Base-by-base conservation (phyloP, 2,797 vertebrate genomes). In the Neostethus bicornis region DNA sequence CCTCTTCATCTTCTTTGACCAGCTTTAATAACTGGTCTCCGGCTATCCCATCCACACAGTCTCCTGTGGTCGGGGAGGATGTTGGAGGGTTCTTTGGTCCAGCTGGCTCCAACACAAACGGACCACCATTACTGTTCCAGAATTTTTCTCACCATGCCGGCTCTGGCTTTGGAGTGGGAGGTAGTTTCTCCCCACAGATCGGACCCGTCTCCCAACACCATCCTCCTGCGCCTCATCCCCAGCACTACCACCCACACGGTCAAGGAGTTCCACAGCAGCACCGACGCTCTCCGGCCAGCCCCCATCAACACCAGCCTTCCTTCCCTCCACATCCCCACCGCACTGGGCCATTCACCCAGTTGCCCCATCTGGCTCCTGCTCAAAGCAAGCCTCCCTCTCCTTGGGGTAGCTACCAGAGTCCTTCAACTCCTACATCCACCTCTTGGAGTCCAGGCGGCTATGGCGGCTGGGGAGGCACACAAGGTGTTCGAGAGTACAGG, bases 11-110 rank as follows among this genome's bases (percentile, higher is more conserved):
- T 56, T 96, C 96, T 21, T 91, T 99, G 69, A 95, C 95, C 61
- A 94, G 96, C 79, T 99, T 98, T 59, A 98, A 96, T 83, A 99
- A 95, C 93, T 99, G 97, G 97, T 99, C 97, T 71, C 92, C 97
- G 64, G 96, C 96, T 38, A 94, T 98, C 41, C 95, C 95, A 41
- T 94, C 96, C 70, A 97, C 95, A 76, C 96, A 96, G 71, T 97
- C 96, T 73, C 93, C 94, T 32, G 94, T 97, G 77, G 94, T 97
- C 39, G 95, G 95, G 26, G 97, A 98, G 88, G 97, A 99, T 58
- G 94, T 96, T 35, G 81, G 89, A 2, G 88, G 88, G 7, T 98
- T 98, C 90, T 98, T 98, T 65, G 94, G 96, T 79, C 96, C 95
- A 2, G 82, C 95, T 35, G 93, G 94, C 86, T 96, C 96, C 34